A percentile compares a stretch with the other conserved stretches of the same genome.
Evolutionary conservation across 2,888 invertebrate species (phyloP).

Genomic region (Dolomedes plantarius): DNA sequence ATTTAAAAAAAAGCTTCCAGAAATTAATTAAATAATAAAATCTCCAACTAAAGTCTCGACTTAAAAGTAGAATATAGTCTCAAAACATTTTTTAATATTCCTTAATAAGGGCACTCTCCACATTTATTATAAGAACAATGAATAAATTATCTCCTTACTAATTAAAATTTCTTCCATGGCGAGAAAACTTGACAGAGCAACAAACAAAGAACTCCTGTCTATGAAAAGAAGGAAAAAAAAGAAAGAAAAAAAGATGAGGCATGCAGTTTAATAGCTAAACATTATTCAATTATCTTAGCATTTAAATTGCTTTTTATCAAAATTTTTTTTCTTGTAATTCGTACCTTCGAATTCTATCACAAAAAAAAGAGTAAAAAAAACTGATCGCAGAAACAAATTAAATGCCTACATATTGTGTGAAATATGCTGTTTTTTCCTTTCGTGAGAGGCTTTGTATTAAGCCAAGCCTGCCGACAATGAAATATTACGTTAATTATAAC

Average conservation of each 20-base stretch:
- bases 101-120: too few relatives aligned
- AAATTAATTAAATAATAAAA: too few relatives aligned
- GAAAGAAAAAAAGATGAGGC: background rate
- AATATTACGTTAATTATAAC: background rate
- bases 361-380: background rate
- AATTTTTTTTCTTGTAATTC: background rate
- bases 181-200: background rate
- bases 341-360: background rate
- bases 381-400: background rate
- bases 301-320: constrained; percentile 40
- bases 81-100: too few relatives aligned
- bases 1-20: too few relatives aligned
- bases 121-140: constrained; percentile 41
- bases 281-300: constrained; percentile 48
- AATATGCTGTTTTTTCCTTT: background rate
- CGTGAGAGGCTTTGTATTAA: background rate
- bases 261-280: constrained; percentile 32
- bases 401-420: background rate
- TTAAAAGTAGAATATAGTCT: too few relatives aligned
- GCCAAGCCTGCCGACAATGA: background rate
- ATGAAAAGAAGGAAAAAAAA: background rate
- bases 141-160: constrained; percentile 54
- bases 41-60: too few relatives aligned
- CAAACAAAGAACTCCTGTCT: constrained; percentile 28
- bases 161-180: constrained; percentile 35